These are phyloP conservation scores for Proterorhinus semilunaris DNA, from an alignment of 2,113 vertebrate species.

Conservation along the genomic window DNA sequence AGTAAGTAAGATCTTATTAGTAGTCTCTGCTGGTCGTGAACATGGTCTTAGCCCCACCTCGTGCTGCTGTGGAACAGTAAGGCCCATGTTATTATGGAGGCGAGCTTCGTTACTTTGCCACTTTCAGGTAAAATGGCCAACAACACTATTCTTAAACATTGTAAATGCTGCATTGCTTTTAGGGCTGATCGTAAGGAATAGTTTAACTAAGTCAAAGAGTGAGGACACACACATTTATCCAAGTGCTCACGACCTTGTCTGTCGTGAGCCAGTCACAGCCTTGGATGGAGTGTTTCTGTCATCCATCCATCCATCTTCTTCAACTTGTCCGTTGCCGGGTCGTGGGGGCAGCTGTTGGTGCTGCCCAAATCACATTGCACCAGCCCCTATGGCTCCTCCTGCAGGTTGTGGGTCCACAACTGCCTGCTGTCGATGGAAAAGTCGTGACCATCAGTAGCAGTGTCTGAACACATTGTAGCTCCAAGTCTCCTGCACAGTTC, in stretches of 20 bases:
- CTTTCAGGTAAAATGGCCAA: conserved; percentile 14
- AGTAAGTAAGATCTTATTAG: not conserved
- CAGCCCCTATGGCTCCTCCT: no score
- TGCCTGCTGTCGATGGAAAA: not conserved
- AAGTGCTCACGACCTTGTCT: no score
- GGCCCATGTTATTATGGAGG: not conserved
- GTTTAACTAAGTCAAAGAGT: no score
- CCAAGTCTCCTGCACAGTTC: not conserved
- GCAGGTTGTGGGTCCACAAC: no score
- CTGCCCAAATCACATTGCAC: no score
- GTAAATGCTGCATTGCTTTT: not conserved
- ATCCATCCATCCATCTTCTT: no score
- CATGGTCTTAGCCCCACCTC: not conserved
- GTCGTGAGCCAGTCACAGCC: no score
- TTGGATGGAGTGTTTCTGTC: no score
- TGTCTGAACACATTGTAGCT: not conserved
- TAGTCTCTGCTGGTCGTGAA: not conserved
- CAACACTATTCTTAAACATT: conserved; percentile 6
- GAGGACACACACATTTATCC: no score
- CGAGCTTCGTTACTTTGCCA: conserved; percentile 1
- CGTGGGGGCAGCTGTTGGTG: no score
- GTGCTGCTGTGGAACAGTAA: not conserved
- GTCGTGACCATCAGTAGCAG: not conserved
- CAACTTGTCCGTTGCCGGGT: no score
- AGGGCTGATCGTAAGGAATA: no score